Percentiles rank a stretch among this genome's conserved stretches.
These are phyloP conservation scores for Maniola jurtina DNA, from an alignment of 1,140 invertebrate species.

Conservation along the genomic window DNA sequence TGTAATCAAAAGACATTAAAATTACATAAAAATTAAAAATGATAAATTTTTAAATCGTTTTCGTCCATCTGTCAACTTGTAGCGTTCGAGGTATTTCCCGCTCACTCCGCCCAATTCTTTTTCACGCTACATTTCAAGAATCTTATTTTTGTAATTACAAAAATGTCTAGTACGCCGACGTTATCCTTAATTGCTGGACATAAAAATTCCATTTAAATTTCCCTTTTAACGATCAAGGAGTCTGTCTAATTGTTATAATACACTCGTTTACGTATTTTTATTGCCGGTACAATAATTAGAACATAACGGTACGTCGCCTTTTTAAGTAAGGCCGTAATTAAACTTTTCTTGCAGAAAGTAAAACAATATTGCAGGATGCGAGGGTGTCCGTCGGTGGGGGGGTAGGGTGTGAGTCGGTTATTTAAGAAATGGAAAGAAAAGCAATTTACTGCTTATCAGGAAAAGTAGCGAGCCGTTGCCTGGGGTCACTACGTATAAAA, in stretches of 20 bases:
- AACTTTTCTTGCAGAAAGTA: slow-evolving; percentile 62
- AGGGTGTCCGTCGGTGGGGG: slow-evolving; percentile 31
- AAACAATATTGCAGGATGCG: slow-evolving; percentile 57
- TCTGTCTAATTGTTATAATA: slow-evolving; percentile 78
- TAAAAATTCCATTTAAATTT: slow-evolving; percentile 80
- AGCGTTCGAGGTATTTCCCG: slow-evolving; percentile 66
- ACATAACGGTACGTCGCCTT: slow-evolving; percentile 69
- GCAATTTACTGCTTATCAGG: slow-evolving; percentile 71
- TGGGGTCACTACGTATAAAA: slow-evolving; percentile 51
- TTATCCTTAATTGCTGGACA: slow-evolving; percentile 79
- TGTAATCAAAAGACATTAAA: not conserved
- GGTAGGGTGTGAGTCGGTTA: slow-evolving; percentile 46
- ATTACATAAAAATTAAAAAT: not conserved
- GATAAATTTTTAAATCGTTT: slow-evolving; percentile 26
- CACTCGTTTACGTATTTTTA: slow-evolving; percentile 79
- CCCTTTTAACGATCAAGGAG: slow-evolving; percentile 76
- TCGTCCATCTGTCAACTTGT: slow-evolving; percentile 58
- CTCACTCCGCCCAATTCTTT: slow-evolving; percentile 73
- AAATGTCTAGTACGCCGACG: slow-evolving; percentile 77
- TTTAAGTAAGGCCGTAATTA: slow-evolving; percentile 67
- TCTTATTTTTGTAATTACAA: slow-evolving; percentile 79
- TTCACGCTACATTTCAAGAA: slow-evolving; percentile 79
- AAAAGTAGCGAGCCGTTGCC: slow-evolving; percentile 42
- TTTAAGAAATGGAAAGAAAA: slow-evolving; percentile 72
- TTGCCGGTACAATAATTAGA: slow-evolving; percentile 77